Evolutionary conservation across 2,888 invertebrate species (phyloP).

Genomic region (Mesorhabditis sp.): DNA sequence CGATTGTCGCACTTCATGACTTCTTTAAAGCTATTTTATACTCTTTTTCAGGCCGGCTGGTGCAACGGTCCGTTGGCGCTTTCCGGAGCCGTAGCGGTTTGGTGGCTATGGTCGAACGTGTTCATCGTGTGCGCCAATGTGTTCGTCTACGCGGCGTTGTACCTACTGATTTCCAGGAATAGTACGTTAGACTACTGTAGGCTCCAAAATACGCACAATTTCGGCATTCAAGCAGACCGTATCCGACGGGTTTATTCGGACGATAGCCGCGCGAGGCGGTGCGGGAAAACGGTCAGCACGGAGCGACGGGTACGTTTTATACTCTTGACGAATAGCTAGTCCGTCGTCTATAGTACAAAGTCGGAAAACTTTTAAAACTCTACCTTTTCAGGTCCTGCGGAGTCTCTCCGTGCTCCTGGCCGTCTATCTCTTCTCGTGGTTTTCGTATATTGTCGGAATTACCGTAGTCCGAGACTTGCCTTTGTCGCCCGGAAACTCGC

Average conservation of each 20-base stretch:
- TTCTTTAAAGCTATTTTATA: too few relatives aligned
- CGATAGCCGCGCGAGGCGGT: background rate
- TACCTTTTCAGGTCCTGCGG: background rate
- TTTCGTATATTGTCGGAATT: background rate
- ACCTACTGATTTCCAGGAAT: background rate
- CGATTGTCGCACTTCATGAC: too few relatives aligned
- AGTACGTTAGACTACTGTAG: background rate
- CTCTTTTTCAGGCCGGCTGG: background rate
- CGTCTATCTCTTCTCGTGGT: constrained; percentile 5
- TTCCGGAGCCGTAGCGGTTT: background rate
- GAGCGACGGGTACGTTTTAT: background rate
- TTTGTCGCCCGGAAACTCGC: background rate
- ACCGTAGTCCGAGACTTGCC: background rate
- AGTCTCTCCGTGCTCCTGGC: background rate
- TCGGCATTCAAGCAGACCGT: background rate
- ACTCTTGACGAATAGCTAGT: background rate
- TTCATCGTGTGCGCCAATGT: background rate
- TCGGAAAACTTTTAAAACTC: background rate
- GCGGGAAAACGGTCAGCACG: background rate
- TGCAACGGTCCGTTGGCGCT: background rate
- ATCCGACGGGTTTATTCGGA: background rate
- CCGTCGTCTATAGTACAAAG: background rate
- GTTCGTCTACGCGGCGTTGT: background rate
- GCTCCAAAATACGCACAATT: background rate
- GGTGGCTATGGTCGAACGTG: background rate